Conservation (phyloP, 2,113 vertebrate genomes). For the Pheucticus melanocephalus region DNA sequence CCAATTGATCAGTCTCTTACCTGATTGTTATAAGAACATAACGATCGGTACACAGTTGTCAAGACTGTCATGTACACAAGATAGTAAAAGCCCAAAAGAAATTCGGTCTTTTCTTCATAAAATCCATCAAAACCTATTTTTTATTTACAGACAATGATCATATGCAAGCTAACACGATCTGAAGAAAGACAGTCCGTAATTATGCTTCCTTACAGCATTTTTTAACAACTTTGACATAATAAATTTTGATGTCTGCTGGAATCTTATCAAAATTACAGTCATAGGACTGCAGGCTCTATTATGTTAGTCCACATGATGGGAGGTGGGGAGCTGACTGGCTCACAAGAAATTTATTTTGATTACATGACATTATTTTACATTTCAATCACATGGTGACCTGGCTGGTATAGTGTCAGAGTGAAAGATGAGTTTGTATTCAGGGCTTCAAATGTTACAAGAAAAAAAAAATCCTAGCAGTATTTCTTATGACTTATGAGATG, state of each 20-base stretch:
- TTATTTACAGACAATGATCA: conserved; percentile 30
- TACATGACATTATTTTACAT: background rate
- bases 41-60: conserved; percentile 5
- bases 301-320: background rate
- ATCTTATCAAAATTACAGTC: background rate
- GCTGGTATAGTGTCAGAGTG: background rate
- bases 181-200: background rate
- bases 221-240: conserved; percentile 15
- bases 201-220: background rate
- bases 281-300: background rate
- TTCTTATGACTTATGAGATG: conserved; percentile 23
- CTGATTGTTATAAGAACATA: conserved; percentile 1
- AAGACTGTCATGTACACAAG: background rate
- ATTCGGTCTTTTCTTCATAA: conserved; percentile 3
- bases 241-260: conserved; percentile 15
- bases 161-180: background rate
- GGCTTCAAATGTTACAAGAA: background rate
- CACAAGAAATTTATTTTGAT: background rate
- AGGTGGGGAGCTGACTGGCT: background rate
- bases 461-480: background rate
- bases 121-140: conserved; percentile 30
- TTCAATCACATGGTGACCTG: conserved; percentile 6
- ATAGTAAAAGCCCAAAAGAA: background rate
- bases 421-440: background rate
- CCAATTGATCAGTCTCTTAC: conserved; percentile 24